phyloP scores from a whole-genome alignment of 2,888 invertebrate genomes.

The Psococerastis gibbosa region DNA sequence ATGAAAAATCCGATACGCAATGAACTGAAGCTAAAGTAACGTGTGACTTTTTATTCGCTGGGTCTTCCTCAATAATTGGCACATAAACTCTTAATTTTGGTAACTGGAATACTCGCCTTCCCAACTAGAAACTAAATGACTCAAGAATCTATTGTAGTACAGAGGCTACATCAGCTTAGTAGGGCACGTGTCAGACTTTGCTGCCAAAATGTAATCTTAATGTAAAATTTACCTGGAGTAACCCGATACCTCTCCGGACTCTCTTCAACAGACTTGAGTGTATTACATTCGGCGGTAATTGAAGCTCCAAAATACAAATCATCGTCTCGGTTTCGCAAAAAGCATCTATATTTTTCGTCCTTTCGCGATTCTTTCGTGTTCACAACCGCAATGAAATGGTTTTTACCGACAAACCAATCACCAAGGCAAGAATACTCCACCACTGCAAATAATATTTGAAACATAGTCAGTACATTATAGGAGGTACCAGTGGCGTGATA shows the following conservation, averaged over 20 bases:
- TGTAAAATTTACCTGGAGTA: conserved; percentile 59
- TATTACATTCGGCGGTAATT: conserved; percentile 84
- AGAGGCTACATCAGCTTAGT: too few relatives aligned
- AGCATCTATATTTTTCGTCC: conserved; percentile 87
- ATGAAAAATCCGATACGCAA: too few relatives aligned
- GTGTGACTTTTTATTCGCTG: not conserved
- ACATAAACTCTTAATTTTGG: too few relatives aligned
- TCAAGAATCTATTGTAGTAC: too few relatives aligned
- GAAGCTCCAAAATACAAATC: conserved; percentile 82
- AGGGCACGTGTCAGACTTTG: too few relatives aligned
- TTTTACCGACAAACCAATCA: conserved; percentile 90
- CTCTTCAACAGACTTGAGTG: conserved; percentile 79
- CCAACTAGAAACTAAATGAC: too few relatives aligned
- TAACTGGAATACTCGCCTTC: too few relatives aligned
- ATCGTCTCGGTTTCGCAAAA: conserved; percentile 84
- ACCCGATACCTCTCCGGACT: conserved; percentile 77
- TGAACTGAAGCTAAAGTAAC: too few relatives aligned
- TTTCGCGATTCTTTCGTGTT: conserved; percentile 90
- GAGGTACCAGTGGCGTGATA: too few relatives aligned
- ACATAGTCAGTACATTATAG: too few relatives aligned
- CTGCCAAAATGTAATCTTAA: too few relatives aligned
- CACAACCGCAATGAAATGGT: conserved; percentile 93
- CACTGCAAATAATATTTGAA: conserved; percentile 30
- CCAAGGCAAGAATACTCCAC: conserved; percentile 87
- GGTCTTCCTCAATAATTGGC: too few relatives aligned